A percentile compares a stretch with the other conserved stretches of the same genome.
Conservation (phyloP, 2,888 invertebrate genomes). For the Agrilus cyanescens region DNA sequence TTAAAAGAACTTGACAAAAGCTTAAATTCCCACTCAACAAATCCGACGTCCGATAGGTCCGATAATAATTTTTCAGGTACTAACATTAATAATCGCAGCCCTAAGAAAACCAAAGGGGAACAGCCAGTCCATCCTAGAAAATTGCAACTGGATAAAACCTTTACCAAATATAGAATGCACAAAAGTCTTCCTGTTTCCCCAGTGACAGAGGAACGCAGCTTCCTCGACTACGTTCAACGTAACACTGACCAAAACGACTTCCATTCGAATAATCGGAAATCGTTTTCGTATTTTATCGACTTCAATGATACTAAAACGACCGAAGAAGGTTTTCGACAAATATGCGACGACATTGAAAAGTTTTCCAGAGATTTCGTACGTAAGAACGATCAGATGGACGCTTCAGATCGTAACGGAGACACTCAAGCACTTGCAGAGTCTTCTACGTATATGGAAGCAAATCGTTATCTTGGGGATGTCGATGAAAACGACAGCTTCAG, state of each 20-base stretch:
- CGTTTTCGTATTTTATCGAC: constrained; percentile 54
- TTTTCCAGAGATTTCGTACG: constrained; percentile 31
- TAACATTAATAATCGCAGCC: background rate
- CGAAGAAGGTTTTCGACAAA: constrained; percentile 28
- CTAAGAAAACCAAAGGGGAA: constrained; percentile 6
- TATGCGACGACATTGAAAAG: constrained; percentile 33
- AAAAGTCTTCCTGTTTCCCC: constrained; percentile 75
- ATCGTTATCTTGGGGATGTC: constrained; percentile 21
- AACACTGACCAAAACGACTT: background rate
- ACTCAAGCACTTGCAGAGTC: background rate
- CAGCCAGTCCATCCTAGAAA: constrained; percentile 29
- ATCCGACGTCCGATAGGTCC: constrained; percentile 6
- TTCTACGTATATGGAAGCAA: background rate
- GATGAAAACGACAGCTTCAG: constrained; percentile 61
- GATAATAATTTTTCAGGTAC: constrained; percentile 3
- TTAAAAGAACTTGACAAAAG: constrained; percentile 31
- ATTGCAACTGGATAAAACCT: constrained; percentile 29
- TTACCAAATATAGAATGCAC: constrained; percentile 35
- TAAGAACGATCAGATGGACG: constrained; percentile 28
- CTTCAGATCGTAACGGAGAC: background rate
- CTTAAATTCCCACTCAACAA: constrained; percentile 15
- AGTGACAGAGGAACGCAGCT: constrained; percentile 56
- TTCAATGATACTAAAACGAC: constrained; percentile 39
- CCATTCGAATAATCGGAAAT: constrained; percentile 38
- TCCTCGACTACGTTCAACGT: constrained; percentile 28